These are phyloP conservation scores for Drosophila cracens DNA, from an alignment of 2,888 invertebrate genomes.

Conservation along the genomic window DNA sequence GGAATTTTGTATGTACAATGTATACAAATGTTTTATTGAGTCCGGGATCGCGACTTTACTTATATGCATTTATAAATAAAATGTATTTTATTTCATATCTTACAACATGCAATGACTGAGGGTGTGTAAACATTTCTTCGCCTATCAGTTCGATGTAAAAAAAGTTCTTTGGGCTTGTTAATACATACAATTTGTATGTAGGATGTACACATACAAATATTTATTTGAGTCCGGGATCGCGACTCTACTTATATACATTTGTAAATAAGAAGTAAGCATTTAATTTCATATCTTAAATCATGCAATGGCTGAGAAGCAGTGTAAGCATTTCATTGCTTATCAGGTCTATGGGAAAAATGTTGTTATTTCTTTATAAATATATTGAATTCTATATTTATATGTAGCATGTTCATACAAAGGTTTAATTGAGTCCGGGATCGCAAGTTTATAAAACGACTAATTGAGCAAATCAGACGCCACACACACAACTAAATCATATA, in stretches of 20 bases:
- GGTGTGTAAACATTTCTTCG: not conserved
- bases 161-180: not conserved
- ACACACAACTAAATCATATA: slow-evolving; percentile 4
- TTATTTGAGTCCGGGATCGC: slow-evolving; percentile 68
- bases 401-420: not conserved
- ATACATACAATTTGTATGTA: not conserved
- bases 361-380: not conserved
- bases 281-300: slow-evolving; percentile 1
- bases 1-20: not conserved
- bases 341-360: not conserved
- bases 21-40: slow-evolving; percentile 38
- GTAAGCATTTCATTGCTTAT: not conserved
- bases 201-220: slow-evolving; percentile 2
- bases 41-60: slow-evolving; percentile 71
- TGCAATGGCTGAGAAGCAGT: not conserved
- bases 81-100: not conserved
- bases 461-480: slow-evolving; percentile 65
- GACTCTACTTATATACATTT: slow-evolving; percentile 39
- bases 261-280: not conserved
- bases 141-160: not conserved
- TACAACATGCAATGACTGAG: not conserved
- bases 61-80: slow-evolving; percentile 6
- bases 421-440: slow-evolving; percentile 70
- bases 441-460: slow-evolving; percentile 59
- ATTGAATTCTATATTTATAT: not conserved